Conservation (phyloP, 1,140 invertebrate species). For the Oscheius sp. region DNA sequence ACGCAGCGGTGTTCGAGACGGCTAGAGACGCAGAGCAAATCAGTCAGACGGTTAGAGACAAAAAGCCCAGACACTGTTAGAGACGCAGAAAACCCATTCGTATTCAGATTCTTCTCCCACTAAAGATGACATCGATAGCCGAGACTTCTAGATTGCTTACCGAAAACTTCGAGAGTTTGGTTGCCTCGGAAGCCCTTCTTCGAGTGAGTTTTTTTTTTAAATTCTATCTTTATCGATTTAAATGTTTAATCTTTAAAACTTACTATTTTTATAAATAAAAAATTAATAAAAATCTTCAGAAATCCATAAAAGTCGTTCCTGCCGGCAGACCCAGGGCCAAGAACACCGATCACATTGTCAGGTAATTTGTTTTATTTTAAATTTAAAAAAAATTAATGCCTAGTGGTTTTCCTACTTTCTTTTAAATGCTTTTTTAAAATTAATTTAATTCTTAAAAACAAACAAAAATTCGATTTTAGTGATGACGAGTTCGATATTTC, state of each 20-base stretch:
- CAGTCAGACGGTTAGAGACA: no score
- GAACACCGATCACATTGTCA: not conserved
- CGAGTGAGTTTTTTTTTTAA: not conserved
- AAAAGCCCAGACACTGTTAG: no score
- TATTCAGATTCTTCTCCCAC: conserved; percentile 5
- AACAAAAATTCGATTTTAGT: no score
- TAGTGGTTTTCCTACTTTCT: no score
- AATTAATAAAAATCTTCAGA: not conserved
- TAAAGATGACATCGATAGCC: not conserved
- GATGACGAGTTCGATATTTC: not conserved
- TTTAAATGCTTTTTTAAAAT: no score
- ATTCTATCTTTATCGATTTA: no score
- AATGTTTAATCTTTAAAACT: no score
- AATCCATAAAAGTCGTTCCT: not conserved
- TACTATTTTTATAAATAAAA: no score
- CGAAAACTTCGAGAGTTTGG: not conserved
- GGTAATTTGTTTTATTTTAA: not conserved
- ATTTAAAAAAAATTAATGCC: not conserved
- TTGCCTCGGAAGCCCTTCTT: not conserved
- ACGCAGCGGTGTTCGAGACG: no score
- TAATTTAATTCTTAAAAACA: no score
- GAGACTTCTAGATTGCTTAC: not conserved
- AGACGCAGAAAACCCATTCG: no score
- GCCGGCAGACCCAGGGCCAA: not conserved
- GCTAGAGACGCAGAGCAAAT: no score